Conservation (phyloP, 64 coral and sea anemone genomes). For the Montipora efflorescens region DNA sequence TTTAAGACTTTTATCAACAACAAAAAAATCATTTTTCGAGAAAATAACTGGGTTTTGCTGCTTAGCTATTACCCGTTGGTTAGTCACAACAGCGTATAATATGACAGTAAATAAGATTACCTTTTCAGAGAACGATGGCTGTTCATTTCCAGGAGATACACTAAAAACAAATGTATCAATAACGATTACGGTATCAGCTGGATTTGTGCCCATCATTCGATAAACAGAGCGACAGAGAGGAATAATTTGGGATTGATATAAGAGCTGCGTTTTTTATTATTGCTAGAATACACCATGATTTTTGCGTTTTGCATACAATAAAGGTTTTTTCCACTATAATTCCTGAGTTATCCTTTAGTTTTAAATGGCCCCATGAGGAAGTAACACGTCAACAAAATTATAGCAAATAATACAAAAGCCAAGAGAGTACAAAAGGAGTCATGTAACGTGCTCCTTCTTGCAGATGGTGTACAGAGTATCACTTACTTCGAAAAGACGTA, state of each 20-base stretch:
- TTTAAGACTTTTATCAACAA: too few relatives aligned
- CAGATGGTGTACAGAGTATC: too few relatives aligned
- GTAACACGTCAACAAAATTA: too few relatives aligned
- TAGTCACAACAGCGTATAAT: neutral
- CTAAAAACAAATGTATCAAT: constrained; percentile 3
- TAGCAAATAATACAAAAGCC: neutral
- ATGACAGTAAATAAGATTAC: neutral
- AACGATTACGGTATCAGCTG: too few relatives aligned
- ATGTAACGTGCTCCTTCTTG: too few relatives aligned
- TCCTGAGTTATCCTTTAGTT: too few relatives aligned
- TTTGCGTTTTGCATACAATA: too few relatives aligned
- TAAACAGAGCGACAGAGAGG: neutral
- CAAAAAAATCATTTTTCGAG: too few relatives aligned
- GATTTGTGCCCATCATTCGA: neutral
- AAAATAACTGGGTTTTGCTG: too few relatives aligned
- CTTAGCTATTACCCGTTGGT: neutral
- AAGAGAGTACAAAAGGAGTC: too few relatives aligned
- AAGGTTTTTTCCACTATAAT: too few relatives aligned
- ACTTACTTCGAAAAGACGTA: neutral
- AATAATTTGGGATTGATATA: neutral
- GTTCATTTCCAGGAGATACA: neutral
- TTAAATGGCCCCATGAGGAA: too few relatives aligned
- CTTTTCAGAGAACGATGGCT: neutral
- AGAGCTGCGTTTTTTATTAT: neutral
- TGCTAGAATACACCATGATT: neutral